Base-by-base conservation (phyloP, 2,113 vertebrate species). In the Hydrochoerus hydrochaeris region DNA sequence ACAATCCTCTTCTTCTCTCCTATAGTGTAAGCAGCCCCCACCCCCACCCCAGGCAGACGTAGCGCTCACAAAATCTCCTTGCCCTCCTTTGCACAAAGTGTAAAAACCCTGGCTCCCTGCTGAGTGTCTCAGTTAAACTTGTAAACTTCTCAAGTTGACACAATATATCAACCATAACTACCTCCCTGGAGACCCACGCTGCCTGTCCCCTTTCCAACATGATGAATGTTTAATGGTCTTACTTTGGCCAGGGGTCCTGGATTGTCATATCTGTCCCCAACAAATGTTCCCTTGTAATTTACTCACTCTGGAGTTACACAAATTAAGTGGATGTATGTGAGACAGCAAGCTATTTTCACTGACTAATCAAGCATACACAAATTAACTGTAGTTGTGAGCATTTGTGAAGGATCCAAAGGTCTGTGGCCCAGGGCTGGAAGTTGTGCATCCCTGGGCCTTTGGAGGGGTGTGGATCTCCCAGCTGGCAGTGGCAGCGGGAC, bases 161-260 rank as follows among this genome's bases (percentile, higher is more conserved):
- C 49, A 52, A 52, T 52, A 11, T 52, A 7, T 52, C 49, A 52
- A 52, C 49, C 49, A 52, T 11, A 52, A 11, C 49, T 75, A 92
- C 62, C 44, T 71, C 46, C 28, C 38, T 94, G 60, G 73, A 93
- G 67, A 67, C 32, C 26, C 46, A 83, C 35, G 8, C 87, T 77
- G 49, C 63, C 49, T 5, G 3, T 73, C 58, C 41, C 16, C 1
- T 89, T 92, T 89, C 54, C 88, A 92, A 41, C 58, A 28, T 60
- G 71, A 92, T 0, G 2, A n/a, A 92, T 85, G 65, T 65, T 88
- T 62, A 49, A 81, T 41, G 63, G 52, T 88, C 75, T 54, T 35
- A 62, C 44, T 95, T 85, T 60, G 95, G 93, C 77, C 81, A 44
- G 3, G n/a, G 85, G 84, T 71, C 52, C 92, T 60, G 88, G 67